These are phyloP conservation scores for Nothura maculosa DNA, from an alignment of 2,797 vertebrate genomes.

Conservation along the genomic window DNA sequence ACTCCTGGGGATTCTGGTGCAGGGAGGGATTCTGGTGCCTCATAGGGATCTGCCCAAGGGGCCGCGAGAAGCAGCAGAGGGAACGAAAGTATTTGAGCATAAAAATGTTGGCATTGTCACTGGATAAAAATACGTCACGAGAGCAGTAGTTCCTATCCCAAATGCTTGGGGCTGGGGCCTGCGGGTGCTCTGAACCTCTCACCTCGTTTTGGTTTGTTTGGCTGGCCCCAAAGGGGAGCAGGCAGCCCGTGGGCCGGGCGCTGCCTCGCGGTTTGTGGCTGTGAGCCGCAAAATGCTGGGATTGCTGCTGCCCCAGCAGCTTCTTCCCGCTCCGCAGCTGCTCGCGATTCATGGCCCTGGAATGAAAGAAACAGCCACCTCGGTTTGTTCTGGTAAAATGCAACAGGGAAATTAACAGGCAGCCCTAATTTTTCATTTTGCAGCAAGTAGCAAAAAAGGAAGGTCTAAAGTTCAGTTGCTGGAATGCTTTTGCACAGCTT, in stretches of 20 bases:
- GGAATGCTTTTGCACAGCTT: conserved; percentile 53
- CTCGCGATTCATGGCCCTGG: conserved; percentile 16
- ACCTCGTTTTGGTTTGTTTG: not conserved
- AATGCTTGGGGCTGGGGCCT: not conserved
- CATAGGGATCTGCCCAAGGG: not conserved
- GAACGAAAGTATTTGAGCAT: not conserved
- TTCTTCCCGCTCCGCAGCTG: conserved; percentile 38
- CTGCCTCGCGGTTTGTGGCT: not conserved
- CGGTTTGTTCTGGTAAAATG: conserved; percentile 50
- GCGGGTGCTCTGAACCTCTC: not conserved
- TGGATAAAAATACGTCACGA: not conserved
- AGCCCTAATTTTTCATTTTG: conserved; percentile 43
- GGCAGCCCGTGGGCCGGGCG: not conserved
- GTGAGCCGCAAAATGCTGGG: not conserved
- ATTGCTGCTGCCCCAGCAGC: conserved; percentile 6
- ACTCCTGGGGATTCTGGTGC: not conserved
- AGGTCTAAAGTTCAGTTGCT: conserved; percentile 60
- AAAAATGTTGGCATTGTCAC: not conserved
- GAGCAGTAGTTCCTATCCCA: not conserved
- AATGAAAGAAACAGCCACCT: not conserved
- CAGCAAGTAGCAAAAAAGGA: conserved; percentile 37
- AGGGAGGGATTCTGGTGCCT: not conserved
- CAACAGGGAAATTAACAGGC: conserved; percentile 10
- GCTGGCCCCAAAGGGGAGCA: not conserved
- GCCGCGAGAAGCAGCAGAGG: not conserved